Percentiles rank a stretch among this genome's conserved stretches.
Conservation (phyloP, 2,888 invertebrate genomes). For the Agrotis clavis region DNA sequence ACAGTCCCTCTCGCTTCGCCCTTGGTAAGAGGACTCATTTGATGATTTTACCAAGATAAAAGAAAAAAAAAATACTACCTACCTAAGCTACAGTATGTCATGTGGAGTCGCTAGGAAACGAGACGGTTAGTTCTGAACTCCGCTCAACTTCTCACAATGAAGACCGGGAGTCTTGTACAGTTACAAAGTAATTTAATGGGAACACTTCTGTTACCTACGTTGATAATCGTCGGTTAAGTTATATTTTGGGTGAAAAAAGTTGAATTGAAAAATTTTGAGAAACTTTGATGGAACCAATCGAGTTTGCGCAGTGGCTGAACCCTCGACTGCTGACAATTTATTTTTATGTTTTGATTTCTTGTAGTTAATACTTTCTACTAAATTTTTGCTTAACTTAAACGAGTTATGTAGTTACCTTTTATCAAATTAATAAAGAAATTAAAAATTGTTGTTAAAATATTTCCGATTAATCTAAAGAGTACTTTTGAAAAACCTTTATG, state of each 20-base stretch:
- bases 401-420: background rate
- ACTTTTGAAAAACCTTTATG: conserved; percentile 15
- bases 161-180: conserved; percentile 33
- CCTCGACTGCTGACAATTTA: no score
- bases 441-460: no score
- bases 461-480: background rate
- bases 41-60: no score
- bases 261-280: background rate
- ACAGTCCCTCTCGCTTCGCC: no score
- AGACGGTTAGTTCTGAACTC: conserved; percentile 56
- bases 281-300: no score
- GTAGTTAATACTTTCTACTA: no score
- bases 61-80: no score
- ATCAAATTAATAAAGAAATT: no score
- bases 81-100: conserved; percentile 8
- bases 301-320: no score
- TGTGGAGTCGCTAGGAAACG: background rate
- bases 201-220: conserved; percentile 9
- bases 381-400: no score
- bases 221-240: background rate
- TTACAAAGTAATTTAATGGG: conserved; percentile 41
- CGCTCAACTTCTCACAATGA: conserved; percentile 53
- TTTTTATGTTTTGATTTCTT: no score
- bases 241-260: background rate
- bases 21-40: no score